Conservation (phyloP, 2,113 vertebrate species). For the Chloropsis cyanopogon region DNA sequence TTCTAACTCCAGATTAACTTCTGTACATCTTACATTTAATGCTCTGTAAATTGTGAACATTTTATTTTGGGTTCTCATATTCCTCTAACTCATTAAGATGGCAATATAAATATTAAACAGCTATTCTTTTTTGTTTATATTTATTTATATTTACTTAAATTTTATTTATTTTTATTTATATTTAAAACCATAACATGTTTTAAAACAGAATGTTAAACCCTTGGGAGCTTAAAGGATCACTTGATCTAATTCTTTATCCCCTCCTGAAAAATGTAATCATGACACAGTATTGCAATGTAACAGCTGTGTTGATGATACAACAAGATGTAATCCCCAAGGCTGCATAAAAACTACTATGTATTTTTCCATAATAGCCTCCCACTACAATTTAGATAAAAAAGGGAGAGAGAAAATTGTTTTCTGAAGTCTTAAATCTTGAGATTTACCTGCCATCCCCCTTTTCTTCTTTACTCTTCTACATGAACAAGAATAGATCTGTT, state of each 20-base stretch:
- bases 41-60: background rate
- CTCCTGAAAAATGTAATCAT: background rate
- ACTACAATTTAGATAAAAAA: background rate
- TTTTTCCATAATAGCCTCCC: background rate
- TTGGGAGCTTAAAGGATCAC: background rate
- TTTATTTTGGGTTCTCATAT: background rate
- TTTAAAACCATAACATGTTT: background rate
- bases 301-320: conserved; percentile 1
- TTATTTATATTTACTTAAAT: background rate
- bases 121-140: background rate
- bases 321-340: background rate
- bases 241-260: background rate
- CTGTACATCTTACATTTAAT: background rate
- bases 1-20: background rate
- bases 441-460: background rate
- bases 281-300: background rate
- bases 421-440: background rate
- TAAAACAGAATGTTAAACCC: background rate
- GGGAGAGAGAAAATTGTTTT: background rate
- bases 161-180: background rate
- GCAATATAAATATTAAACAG: background rate
- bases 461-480: background rate
- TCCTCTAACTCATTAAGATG: background rate
- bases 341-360: background rate
- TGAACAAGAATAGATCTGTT: background rate